These are phyloP conservation scores for Cyphomyrus discorhynchus DNA, from an alignment of 2,113 vertebrate genomes.

Conservation along the genomic window DNA sequence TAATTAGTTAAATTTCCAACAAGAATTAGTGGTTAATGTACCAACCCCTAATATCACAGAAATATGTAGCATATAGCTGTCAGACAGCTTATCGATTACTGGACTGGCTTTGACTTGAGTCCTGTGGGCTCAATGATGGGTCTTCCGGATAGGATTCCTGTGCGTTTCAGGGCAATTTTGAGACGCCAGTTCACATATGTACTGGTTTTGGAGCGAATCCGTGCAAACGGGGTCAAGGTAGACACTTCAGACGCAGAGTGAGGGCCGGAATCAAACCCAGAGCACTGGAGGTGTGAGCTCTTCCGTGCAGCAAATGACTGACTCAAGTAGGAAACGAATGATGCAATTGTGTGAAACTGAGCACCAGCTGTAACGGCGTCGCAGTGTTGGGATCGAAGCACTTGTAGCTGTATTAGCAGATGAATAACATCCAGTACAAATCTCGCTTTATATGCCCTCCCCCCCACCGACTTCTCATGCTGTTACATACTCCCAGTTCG, in stretches of 20 bases:
- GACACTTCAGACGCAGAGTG: not conserved
- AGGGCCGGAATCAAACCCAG: not conserved
- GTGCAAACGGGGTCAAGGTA: not conserved
- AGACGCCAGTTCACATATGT: not conserved
- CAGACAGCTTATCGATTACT: not conserved
- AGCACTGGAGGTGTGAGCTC: not conserved
- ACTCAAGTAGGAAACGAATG: not conserved
- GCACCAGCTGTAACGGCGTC: not conserved
- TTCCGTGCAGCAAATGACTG: not conserved
- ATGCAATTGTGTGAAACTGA: conserved; percentile 16
- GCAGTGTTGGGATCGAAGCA: not conserved
- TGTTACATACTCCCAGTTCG: not conserved
- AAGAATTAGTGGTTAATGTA: not conserved
- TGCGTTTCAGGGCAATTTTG: not conserved
- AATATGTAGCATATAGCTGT: not conserved
- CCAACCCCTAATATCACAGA: not conserved
- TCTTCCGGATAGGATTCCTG: not conserved
- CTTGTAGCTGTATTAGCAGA: not conserved
- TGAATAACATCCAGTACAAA: not conserved
- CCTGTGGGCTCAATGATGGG: not conserved
- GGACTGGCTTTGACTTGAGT: not conserved
- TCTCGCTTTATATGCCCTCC: not conserved
- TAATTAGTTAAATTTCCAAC: not conserved
- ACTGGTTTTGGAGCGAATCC: not conserved
- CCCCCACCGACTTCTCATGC: not conserved